These are phyloP conservation scores for Elgaria multicarinata DNA, from an alignment of 2,113 vertebrate species.

Conservation along the genomic window DNA sequence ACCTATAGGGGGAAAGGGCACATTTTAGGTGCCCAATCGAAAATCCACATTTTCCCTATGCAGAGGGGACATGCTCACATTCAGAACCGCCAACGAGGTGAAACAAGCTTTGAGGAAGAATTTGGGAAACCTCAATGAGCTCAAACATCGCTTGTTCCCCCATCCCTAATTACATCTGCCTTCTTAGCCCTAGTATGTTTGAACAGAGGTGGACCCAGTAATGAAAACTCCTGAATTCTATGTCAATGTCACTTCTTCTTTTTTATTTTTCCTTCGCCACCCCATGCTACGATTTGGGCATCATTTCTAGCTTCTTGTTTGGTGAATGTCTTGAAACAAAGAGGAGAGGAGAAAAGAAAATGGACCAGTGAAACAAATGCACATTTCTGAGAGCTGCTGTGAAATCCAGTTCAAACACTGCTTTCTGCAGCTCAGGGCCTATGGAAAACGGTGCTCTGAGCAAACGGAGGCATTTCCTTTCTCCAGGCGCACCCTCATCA, in stretches of 20 bases:
- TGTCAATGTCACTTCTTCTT: not conserved
- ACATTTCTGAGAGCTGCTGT: not conserved
- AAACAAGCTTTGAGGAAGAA: too few relatives aligned
- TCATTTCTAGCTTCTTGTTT: not conserved
- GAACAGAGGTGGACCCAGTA: not conserved
- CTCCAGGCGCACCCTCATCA: not conserved
- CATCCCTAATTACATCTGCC: too few relatives aligned
- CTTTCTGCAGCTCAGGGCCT: not conserved
- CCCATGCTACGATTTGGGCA: not conserved
- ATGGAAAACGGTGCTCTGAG: not conserved
- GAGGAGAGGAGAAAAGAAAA: not conserved
- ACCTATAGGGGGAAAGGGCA: not conserved
- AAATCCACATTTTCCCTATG: too few relatives aligned
- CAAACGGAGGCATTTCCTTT: not conserved
- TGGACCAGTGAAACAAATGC: not conserved
- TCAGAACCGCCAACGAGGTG: too few relatives aligned
- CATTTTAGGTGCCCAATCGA: too few relatives aligned
- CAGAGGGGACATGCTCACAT: too few relatives aligned
- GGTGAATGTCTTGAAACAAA: not conserved
- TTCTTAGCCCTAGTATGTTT: not conserved
- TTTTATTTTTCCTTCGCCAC: not conserved
- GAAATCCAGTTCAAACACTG: not conserved
- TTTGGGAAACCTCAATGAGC: too few relatives aligned
- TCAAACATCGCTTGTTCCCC: too few relatives aligned
- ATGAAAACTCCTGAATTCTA: not conserved